A percentile compares a stretch with the other conserved stretches of the same genome.
Evolutionary conservation across 30 jellyfish, hydroid and myxozoan genomes (phyloP).

Genomic region (Turritopsis dohrnii): DNA sequence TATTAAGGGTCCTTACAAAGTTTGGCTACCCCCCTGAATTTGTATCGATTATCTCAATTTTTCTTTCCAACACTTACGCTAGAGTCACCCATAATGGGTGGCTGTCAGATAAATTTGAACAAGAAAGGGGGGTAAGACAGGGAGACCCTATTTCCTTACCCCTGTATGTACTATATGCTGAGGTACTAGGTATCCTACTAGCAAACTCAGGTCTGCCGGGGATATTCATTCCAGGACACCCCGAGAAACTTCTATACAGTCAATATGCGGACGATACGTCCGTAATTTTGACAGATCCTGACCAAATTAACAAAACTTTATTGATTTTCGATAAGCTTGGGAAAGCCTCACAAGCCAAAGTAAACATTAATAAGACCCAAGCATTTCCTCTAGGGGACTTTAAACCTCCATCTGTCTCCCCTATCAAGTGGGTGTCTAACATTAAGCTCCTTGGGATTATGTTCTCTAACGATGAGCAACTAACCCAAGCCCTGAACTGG

Average conservation of each 20-base stretch:
- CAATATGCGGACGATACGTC: constrained; percentile 25
- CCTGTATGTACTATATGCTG: not conserved
- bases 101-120: not conserved
- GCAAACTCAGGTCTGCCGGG: not conserved
- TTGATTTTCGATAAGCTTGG: not conserved
- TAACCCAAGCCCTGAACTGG: too few relatives aligned
- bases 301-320: not conserved
- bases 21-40: not conserved
- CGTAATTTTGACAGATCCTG: not conserved
- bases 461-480: too few relatives aligned
- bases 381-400: not conserved
- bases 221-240: not conserved
- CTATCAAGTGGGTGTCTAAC: too few relatives aligned
- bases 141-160: constrained; percentile 8
- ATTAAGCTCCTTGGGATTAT: too few relatives aligned
- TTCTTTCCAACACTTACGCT: not conserved
- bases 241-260: not conserved
- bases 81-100: not conserved
- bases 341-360: not conserved
- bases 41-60: not conserved
- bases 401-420: too few relatives aligned
- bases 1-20: not conserved
- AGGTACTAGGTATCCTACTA: not conserved
- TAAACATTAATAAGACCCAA: not conserved
- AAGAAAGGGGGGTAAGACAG: constrained; percentile 6